These are phyloP conservation scores for Yponomeuta malinellus DNA, from an alignment of 2,888 invertebrate genomes.

Conservation along the genomic window DNA sequence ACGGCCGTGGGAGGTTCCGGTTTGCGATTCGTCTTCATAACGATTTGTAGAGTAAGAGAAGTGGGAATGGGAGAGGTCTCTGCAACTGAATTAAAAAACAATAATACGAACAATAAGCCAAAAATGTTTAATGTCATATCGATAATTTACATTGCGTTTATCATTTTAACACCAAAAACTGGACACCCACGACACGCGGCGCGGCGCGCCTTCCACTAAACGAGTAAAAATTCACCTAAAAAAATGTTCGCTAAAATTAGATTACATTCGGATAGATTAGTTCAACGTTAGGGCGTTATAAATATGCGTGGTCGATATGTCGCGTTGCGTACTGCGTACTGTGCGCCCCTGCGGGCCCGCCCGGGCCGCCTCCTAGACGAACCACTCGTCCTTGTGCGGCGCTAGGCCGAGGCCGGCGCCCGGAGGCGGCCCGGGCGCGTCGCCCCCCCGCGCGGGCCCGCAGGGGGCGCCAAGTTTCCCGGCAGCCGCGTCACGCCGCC, in stretches of 20 bases:
- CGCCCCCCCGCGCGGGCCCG: conserved; percentile 84
- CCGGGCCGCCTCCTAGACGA: conserved; percentile 76
- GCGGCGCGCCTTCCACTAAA: conserved; percentile 51
- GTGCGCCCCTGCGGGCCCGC: conserved; percentile 51
- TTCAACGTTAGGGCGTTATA: conserved; percentile 15
- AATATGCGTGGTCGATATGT: conserved; percentile 23
- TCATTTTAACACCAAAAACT: conserved; percentile 63
- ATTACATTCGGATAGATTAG: conserved; percentile 52
- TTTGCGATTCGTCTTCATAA: background rate
- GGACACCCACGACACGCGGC: conserved; percentile 66
- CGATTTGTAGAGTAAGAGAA: background rate
- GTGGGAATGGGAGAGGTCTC: too few species aligned
- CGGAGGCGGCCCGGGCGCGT: conserved; percentile 94
- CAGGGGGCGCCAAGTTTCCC: conserved; percentile 98
- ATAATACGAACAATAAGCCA: conserved; percentile 74
- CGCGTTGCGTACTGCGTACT: conserved; percentile 15
- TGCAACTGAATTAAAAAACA: conserved; percentile 42
- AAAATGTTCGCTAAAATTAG: conserved; percentile 62
- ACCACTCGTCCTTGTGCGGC: conserved; percentile 95
- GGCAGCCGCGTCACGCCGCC: conserved; percentile 73
- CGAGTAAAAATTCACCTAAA: conserved; percentile 71
- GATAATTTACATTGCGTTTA: conserved; percentile 71
- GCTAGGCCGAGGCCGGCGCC: conserved; percentile 94
- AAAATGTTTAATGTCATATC: conserved; percentile 74
- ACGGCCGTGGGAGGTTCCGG: background rate